Conservation (phyloP, 1,140 invertebrate species). For the Lordiphosa stackelbergi region DNA sequence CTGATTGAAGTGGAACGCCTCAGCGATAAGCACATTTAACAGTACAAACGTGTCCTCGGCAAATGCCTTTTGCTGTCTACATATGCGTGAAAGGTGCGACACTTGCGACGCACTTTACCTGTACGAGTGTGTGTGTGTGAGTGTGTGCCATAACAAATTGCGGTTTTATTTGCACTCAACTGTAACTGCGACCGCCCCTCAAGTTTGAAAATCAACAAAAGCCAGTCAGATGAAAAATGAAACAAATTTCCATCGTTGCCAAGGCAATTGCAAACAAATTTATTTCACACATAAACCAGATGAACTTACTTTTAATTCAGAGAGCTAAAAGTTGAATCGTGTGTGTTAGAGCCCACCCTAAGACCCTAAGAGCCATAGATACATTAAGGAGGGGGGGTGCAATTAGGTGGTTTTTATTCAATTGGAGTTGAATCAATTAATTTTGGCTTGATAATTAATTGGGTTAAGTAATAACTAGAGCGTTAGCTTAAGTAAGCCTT, state of each 20-base stretch:
- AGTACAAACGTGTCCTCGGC: conserved; percentile 49
- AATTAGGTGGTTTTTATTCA: too few species aligned
- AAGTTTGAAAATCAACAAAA: conserved; percentile 36
- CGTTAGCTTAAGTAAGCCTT: too few species aligned
- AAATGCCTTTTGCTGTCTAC: conserved; percentile 48
- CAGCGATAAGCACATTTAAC: conserved; percentile 61
- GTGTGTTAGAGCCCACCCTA: background rate
- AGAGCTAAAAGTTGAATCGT: too few species aligned
- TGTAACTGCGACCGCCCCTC: conserved; percentile 11
- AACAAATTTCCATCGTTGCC: conserved; percentile 26
- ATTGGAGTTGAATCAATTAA: too few species aligned
- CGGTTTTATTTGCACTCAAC: conserved; percentile 37
- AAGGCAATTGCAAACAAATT: conserved; percentile 16
- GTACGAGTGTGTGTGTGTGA: conserved; percentile 12
- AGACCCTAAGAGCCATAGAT: background rate
- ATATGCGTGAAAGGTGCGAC: conserved; percentile 62
- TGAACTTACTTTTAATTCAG: conserved; percentile 22
- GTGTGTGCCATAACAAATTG: conserved; percentile 44
- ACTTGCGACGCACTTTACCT: conserved; percentile 40
- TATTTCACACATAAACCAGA: conserved; percentile 28
- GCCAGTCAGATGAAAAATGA: conserved; percentile 44
- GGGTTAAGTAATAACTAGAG: too few species aligned
- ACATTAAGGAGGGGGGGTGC: too few species aligned
- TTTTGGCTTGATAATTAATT: too few species aligned
- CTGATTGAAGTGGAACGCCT: conserved; percentile 65